These are phyloP conservation scores for Sturmia bella DNA, from an alignment of 2,888 invertebrate genomes.

Conservation along the genomic window DNA sequence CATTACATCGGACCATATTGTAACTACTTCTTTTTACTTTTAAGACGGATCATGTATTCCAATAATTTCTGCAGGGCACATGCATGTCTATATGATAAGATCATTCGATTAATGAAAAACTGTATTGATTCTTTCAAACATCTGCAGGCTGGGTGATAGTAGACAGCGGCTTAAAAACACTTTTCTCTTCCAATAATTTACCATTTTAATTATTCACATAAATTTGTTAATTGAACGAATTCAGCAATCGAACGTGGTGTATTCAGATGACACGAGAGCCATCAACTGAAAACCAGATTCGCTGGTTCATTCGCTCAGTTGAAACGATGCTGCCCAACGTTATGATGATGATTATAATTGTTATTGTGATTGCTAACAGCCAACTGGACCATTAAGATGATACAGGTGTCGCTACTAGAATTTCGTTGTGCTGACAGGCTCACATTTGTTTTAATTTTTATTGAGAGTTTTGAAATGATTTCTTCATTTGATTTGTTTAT, in stretches of 20 bases:
- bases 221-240: conserved; percentile 38
- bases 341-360: conserved; percentile 57
- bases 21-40: too few relatives aligned
- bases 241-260: background rate
- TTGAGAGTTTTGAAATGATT: conserved; percentile 13
- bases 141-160: background rate
- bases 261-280: background rate
- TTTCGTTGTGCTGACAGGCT: conserved; percentile 39
- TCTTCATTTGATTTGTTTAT: conserved; percentile 44
- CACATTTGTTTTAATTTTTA: conserved; percentile 26
- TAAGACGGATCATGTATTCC: too few relatives aligned
- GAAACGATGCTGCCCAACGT: conserved; percentile 37
- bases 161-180: conserved; percentile 19
- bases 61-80: too few relatives aligned
- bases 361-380: conserved; percentile 62
- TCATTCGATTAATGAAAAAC: too few relatives aligned
- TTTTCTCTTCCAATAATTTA: conserved; percentile 46
- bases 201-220: conserved; percentile 53
- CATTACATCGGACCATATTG: too few relatives aligned
- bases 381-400: conserved; percentile 61
- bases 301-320: conserved; percentile 15
- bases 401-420: conserved; percentile 68
- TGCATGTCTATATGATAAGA: too few relatives aligned
- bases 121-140: conserved; percentile 16
- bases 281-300: conserved; percentile 2